phyloP scores from a whole-genome alignment of 1,140 invertebrate genomes.

The Episyrphus balteatus region DNA sequence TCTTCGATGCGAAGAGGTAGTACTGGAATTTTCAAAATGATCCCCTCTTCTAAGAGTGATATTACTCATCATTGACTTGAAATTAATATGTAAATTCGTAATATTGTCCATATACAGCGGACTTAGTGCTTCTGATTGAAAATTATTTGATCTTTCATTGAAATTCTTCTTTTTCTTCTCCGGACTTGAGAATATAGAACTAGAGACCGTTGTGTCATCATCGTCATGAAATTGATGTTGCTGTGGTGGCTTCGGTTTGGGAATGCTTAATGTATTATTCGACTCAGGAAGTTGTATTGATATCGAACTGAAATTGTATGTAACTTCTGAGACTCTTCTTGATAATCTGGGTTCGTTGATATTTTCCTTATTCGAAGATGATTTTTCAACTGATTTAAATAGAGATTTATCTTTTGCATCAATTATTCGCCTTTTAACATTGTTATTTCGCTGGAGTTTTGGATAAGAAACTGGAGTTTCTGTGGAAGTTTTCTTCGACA shows the following conservation, averaged over 20 bases:
- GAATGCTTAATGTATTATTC: constrained; percentile 1
- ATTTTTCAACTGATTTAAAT: not conserved
- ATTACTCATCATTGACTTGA: constrained; percentile 1
- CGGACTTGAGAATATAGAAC: constrained; percentile 12
- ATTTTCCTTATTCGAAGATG: not conserved
- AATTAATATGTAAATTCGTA: constrained; percentile 6
- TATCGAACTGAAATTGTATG: constrained; percentile 6
- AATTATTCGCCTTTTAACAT: not conserved
- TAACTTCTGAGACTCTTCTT: not conserved
- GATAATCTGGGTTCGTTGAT: not conserved
- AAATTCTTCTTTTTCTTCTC: constrained; percentile 6
- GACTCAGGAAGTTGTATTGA: constrained; percentile 5
- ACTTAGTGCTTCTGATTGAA: constrained; percentile 3
- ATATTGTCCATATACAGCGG: constrained; percentile 11
- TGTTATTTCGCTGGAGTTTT: not conserved
- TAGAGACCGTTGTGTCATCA: constrained; percentile 10
- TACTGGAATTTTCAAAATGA: not conserved
- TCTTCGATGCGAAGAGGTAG: not conserved
- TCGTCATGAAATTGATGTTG: not conserved
- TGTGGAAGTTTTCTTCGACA: not conserved
- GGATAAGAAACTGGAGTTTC: not conserved
- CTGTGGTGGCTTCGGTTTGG: not conserved
- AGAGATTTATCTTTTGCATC: not conserved
- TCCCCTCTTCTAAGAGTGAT: not conserved
- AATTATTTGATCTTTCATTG: not conserved